Base-by-base conservation (phyloP, 2,113 vertebrate species). In the human region DNA sequence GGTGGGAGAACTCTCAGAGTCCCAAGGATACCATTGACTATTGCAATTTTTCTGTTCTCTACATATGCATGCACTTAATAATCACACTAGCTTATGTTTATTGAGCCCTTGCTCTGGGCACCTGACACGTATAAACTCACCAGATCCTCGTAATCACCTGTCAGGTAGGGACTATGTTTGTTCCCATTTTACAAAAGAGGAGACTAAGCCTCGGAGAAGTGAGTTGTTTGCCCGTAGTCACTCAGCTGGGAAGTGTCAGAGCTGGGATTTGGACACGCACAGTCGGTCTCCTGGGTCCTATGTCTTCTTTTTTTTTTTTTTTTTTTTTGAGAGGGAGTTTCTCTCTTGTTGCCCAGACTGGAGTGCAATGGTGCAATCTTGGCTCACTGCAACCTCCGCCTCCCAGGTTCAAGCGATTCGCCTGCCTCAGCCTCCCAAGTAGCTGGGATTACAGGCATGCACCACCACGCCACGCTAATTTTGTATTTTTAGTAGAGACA, bases 181-280 rank as follows among this genome's bases (percentile, higher is more conserved):
- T 81, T 8, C 73, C 52, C 85, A 73, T 73, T 80, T 72, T 73
- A 64, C 72, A 85, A 79, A 85, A 89, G 38, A 55, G 79, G 30
- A 92, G 79, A 89, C 72, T 48, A 38, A 85, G 64, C 84, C 32
- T 85, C 18, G 22, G 79, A 73, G 93, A 79, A 32, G 4, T 4
- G 30, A 32, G 5, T 73, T 17, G 0, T 32, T 72, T 81, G 57
- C 27, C 75, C 7, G 1, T 0, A 3, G 40, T 86, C 38, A n/a
- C 75, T 40, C n/a, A 8, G 66, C 57, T 68, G 25, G 27, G 75
- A 68, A 52, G n/a, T 9, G 23, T 40, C 40, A 11, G 25, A 80
- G 40, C 80, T 9, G 11, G 25, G 73, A 32, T 59, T 48, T 59
- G 40, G 83, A 79, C 12, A 61, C 25, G 55, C n/a, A 5, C 4